Evolutionary conservation across 2,797 vertebrate genomes (phyloP).

Genomic region (Etheostoma perlongum): DNA sequence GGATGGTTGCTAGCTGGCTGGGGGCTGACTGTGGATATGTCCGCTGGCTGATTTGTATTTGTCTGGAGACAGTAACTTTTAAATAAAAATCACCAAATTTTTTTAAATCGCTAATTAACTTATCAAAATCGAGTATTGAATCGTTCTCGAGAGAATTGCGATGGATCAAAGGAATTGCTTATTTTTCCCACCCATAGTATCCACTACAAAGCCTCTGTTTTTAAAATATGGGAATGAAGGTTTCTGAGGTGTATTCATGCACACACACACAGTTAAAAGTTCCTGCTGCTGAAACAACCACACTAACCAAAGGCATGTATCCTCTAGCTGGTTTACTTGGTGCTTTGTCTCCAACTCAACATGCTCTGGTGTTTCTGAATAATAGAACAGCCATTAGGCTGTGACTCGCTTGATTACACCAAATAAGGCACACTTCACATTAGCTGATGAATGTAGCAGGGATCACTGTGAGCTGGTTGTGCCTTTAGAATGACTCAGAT

Average conservation of each 20-base stretch:
- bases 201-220: neutral
- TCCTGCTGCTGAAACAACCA: neutral
- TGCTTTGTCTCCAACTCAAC: constrained; percentile 14
- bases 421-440: constrained; percentile 21
- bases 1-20: too few species aligned
- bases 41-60: too few species aligned
- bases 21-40: too few species aligned
- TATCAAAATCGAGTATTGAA: too few species aligned
- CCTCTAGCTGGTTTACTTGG: constrained; percentile 26
- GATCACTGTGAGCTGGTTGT: constrained; percentile 37
- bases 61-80: too few species aligned
- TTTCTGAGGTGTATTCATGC: neutral
- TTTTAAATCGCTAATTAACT: too few species aligned
- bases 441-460: constrained; percentile 30
- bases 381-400: constrained; percentile 63
- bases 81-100: too few species aligned
- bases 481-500: constrained; percentile 46
- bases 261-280: neutral
- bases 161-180: too few species aligned
- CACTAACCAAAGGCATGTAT: constrained; percentile 15
- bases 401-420: constrained; percentile 60
- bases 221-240: neutral
- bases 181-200: neutral
- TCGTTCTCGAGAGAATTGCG: too few species aligned
- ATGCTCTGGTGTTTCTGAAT: constrained; percentile 53